These are phyloP conservation scores for Pycnomerus fuliginosus DNA, from an alignment of 2,888 invertebrate genomes.

Conservation along the genomic window DNA sequence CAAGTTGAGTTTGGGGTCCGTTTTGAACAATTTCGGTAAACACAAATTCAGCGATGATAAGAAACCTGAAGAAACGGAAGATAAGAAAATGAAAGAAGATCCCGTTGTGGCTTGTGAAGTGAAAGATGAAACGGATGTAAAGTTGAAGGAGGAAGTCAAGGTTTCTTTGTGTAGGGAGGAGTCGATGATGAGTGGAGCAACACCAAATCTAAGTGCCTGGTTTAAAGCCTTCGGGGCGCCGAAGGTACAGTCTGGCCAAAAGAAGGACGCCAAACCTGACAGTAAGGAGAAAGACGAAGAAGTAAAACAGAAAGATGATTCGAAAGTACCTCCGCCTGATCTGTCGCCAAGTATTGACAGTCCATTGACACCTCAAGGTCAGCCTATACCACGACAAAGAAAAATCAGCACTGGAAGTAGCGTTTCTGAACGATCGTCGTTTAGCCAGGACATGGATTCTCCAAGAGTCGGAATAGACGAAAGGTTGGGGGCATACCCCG, in stretches of 20 bases:
- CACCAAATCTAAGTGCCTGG: conserved; percentile 88
- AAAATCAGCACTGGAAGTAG: conserved; percentile 79
- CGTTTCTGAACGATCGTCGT: conserved; percentile 75
- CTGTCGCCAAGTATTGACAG: conserved; percentile 48
- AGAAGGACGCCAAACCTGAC: conserved; percentile 62
- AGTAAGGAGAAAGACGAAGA: conserved; percentile 42
- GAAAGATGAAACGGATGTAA: conserved; percentile 27
- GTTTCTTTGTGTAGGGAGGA: conserved; percentile 34
- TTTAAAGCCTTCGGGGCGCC: conserved; percentile 90
- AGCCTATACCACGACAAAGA: conserved; percentile 57
- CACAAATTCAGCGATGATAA: conserved; percentile 63
- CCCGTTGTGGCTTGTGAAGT: conserved; percentile 15
- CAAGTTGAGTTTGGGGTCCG: conserved; percentile 82
- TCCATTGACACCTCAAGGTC: conserved; percentile 50
- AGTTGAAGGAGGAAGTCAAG: conserved; percentile 30
- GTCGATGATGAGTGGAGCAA: conserved; percentile 64
- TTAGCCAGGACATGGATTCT: conserved; percentile 75
- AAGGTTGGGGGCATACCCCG: conserved; percentile 62
- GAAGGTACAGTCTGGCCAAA: conserved; percentile 62
- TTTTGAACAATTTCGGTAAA: conserved; percentile 72
- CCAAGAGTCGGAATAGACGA: conserved; percentile 66
- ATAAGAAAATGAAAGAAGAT: conserved; percentile 4
- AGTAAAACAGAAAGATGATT: conserved; percentile 42
- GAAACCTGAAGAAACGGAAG: conserved; percentile 48
- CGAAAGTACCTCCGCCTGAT: conserved; percentile 15